Evolutionary conservation across 2,113 vertebrate species (phyloP), one percentile per base, ranked within the genome.

Genomic region (Centropristis striata): DNA sequence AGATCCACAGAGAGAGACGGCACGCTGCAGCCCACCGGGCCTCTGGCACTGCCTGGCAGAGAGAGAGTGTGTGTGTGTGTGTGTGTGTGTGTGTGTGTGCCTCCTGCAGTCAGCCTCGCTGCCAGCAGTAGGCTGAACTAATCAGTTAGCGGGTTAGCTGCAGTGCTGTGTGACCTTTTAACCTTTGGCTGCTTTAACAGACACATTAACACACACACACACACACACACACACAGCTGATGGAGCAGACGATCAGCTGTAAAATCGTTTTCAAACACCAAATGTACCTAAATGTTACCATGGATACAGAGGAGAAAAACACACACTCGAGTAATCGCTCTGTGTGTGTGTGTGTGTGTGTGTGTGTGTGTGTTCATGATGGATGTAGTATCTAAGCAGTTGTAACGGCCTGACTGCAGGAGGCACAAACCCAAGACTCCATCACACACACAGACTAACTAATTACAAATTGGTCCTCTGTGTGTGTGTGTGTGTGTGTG

Each of bases 81-180:
- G 76, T 57, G 75, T 47, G 75, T 73, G 65, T 37, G 54, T 54
- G 60, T 64, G 59, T 55, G 65, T 64, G 20, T 66, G 14, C 53
- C 61, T 83, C 80, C 83, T 51, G 39, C 80, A 68, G 80, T 71
- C 73, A 47, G 78, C 53, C 65, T 67, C 9, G 13, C 20, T 81
- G 86, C 75, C 71, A 79, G 73, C 86, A 86, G 65, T 73, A 68
- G 77, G 80, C 83, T 63, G 84, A 86, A 86, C 87, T 88, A 83
- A 88, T 88, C 83, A 64, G 74, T 86, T 81, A 72, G 74, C 25
- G 64, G 8, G 78, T 79, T 78, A 78, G 80, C 84, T 28, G 64
- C 65, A 57, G 73, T 4, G 7, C 84, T 53, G 42, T 46, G 66
- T 59, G 81, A 86, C 84, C 84, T 78, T 83, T 81, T 73, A 75